Conservation (phyloP, 2,888 invertebrate species). For the Acanthosepion esculentum region DNA sequence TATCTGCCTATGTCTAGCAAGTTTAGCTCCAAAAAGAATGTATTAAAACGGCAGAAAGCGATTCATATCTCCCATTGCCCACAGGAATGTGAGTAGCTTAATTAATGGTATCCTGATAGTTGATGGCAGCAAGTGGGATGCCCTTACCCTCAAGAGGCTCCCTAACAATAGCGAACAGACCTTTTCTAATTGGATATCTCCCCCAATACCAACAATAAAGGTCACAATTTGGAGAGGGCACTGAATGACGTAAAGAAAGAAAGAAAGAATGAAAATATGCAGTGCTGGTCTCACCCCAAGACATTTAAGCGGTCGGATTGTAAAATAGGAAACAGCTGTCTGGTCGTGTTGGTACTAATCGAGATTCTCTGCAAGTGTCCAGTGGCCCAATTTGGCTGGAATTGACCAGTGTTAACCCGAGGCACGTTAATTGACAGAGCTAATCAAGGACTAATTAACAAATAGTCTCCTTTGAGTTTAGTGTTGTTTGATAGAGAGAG, state of each 20-base stretch:
- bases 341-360: neutral
- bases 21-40: no score
- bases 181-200: constrained; percentile 33
- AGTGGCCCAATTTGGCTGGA: no score
- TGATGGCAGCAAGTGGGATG: neutral
- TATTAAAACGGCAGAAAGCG: neutral
- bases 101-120: neutral
- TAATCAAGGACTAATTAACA: neutral
- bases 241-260: neutral
- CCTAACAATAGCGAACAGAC: neutral
- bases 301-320: neutral
- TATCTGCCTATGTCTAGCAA: no score
- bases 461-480: neutral
- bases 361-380: neutral
- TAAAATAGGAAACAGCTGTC: neutral
- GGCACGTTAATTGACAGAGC: neutral
- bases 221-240: neutral
- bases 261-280: neutral
- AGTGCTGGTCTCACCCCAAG: neutral
- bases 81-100: neutral
- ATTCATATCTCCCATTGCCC: neutral
- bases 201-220: neutral
- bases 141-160: neutral
- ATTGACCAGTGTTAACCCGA: neutral
- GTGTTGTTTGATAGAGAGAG: neutral